Evolutionary conservation across 1,140 invertebrate genomes (phyloP), one percentile per base, ranked within the genome.

Genomic region (Delia radicum): DNA sequence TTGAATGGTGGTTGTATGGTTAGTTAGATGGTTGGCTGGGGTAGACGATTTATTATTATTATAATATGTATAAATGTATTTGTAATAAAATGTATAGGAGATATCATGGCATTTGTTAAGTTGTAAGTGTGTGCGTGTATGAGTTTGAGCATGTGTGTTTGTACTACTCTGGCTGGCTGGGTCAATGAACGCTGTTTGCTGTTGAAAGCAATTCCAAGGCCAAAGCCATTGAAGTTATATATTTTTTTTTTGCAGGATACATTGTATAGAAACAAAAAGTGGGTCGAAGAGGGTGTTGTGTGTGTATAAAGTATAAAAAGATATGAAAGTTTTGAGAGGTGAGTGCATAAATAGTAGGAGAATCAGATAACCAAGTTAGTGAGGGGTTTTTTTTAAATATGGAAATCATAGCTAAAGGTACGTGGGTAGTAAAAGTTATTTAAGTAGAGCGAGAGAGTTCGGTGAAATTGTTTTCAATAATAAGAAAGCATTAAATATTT

Each of bases 121-220:
- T 7, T 63, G 61, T 63, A 63, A 63, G n/a, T 26, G 21, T 63
- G 5, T 24, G 6, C 27, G 21, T 63, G 13, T 24, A 24, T 62
- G 24, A 27, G 24, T 24, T 18, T 21, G 55, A 24, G 24, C 27
- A 26, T 63, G 10, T 63, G 21, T 24, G 62, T 65, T 24, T 65
- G 62, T 21, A 55, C 2, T 12, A 63, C 12, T 65, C 26, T 65
- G 62, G 33, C n/a, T 69, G 65, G 37, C 18, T 33, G 21, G 65
- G 65, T 69, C 65, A 69, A 48, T 61, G 72, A 73, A 55, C 42
- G 72, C 18, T 48, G 72, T 26, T 55, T 15, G 21, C n/a, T 61
- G 72, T 29, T 46, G 18, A 21, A n/a, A 73, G 27, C 72, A 73
- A 37, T 73, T 73, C 48, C 72, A 69, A 69, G 65, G 65, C 65